Conservation (phyloP, 2,797 vertebrate genomes). For the Typhlichthys eigenmanni region DNA sequence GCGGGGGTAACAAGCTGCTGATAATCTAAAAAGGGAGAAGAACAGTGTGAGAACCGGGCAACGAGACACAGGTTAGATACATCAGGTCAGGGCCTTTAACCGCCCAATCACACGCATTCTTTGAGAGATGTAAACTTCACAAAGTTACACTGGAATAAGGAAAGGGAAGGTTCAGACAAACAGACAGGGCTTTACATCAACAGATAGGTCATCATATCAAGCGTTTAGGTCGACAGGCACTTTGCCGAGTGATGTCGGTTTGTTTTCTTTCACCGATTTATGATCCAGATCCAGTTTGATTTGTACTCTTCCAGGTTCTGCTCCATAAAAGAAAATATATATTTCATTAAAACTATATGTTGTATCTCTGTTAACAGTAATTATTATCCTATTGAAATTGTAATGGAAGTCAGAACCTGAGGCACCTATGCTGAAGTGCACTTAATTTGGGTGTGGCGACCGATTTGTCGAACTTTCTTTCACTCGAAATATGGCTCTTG, state of each 20-base stretch:
- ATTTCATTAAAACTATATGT: slow-evolving; percentile 64
- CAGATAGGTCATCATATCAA: slow-evolving; percentile 59
- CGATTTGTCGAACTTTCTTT: slow-evolving; percentile 64
- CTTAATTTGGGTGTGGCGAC: slow-evolving; percentile 73
- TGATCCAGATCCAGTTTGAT: slow-evolving; percentile 53
- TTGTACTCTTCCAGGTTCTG: slow-evolving; percentile 68
- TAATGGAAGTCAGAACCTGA: slow-evolving; percentile 66
- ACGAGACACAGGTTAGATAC: slow-evolving; percentile 62
- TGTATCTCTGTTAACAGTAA: slow-evolving; percentile 66
- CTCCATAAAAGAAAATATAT: slow-evolving; percentile 48
- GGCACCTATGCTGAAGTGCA: slow-evolving; percentile 87
- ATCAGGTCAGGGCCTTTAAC: slow-evolving; percentile 31
- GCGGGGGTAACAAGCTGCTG: slow-evolving; percentile 72
- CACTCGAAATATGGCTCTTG: slow-evolving; percentile 70
- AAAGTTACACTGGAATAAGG: slow-evolving; percentile 14
- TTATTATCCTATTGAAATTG: slow-evolving; percentile 34
- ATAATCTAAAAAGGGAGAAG: slow-evolving; percentile 61
- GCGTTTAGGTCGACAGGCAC: slow-evolving; percentile 81
- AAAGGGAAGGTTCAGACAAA: slow-evolving; percentile 37
- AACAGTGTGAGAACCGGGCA: slow-evolving; percentile 53
- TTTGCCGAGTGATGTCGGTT: slow-evolving; percentile 67
- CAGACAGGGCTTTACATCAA: slow-evolving; percentile 84
- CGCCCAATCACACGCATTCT: slow-evolving; percentile 26
- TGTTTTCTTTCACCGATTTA: slow-evolving; percentile 45
- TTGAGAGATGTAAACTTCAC: slow-evolving; percentile 36